Evolutionary conservation across 2,113 vertebrate species (phyloP), one percentile per base, ranked within the genome.

Genomic region (Diadophis punctatus): DNA sequence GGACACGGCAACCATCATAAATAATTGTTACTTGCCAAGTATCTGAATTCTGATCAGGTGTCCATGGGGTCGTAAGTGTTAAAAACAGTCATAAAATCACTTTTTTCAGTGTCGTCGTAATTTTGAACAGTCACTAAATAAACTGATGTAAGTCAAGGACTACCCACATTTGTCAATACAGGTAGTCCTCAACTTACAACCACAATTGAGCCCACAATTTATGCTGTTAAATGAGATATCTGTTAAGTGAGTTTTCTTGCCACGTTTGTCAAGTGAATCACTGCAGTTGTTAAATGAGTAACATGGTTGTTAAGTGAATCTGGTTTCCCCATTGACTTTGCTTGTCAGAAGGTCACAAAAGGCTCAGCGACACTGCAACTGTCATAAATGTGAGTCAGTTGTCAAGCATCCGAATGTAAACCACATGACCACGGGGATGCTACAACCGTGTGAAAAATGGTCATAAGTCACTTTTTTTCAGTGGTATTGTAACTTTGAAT

Each of bases 291-390:
- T 68, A 68, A 34, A 34, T 68, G 34, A 68, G 30, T 6, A 7
- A 18, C 63, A 68, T 7, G 30, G 63, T n/a, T 68, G 30, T 34
- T 34, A 68, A 68, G 30, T 34, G 63, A 68, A 68, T 34, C 63
- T n/a, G 12, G 5, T 14, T 68, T 68, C 30, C 14, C 30, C 30
- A 34, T 18, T 68, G 14, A 68, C 63, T 34, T 68, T 16, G 30
- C 5, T 68, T 34, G 12, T 68, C 58, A 60, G 63, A 68, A 68
- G 63, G 63, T 68, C 30, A 34, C 30, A 68, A 68, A 68, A 68
- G 12, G 30, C 14, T 68, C 30, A 0, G 1, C 4, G 30, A 14
- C 11, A 14, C 27, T 14, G 30, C 11, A n/a, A n/a, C 60, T 0
- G 0, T 68, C 30, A 68, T n/a, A 68, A 34, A 68, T 68, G 63